These are phyloP conservation scores for Orchesellides sinensis DNA, from an alignment of 2,888 invertebrate genomes.

Conservation along the genomic window DNA sequence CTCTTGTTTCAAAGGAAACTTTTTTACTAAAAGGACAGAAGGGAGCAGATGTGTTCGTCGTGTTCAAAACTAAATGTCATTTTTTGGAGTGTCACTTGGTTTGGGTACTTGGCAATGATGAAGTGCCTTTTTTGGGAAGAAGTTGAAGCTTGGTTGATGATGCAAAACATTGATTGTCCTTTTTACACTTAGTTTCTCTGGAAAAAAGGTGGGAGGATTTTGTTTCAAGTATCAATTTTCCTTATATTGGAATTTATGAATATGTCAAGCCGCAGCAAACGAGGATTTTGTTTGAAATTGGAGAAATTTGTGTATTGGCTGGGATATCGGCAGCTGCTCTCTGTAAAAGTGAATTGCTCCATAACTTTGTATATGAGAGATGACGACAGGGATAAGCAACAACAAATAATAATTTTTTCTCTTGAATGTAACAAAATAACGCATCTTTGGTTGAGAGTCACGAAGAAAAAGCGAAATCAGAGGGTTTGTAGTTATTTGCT, in stretches of 20 bases:
- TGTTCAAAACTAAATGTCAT: not conserved
- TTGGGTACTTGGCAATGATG: not conserved
- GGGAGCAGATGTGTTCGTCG: too few relatives aligned
- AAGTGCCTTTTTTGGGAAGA: too few relatives aligned
- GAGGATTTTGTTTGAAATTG: conserved; percentile 21
- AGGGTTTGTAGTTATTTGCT: too few relatives aligned
- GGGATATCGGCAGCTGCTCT: not conserved
- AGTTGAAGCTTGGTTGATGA: not conserved
- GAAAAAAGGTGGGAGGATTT: not conserved
- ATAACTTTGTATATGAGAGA: too few relatives aligned
- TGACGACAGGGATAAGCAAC: not conserved
- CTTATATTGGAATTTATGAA: conserved; percentile 12
- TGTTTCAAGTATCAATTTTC: conserved; percentile 29
- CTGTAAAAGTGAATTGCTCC: not conserved
- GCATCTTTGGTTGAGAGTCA: too few relatives aligned
- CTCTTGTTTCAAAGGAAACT: not conserved
- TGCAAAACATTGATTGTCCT: conserved; percentile 1
- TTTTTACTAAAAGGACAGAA: not conserved
- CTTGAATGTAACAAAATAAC: conserved; percentile 20
- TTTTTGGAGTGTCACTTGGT: not conserved
- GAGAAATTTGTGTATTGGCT: conserved; percentile 2
- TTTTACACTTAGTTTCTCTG: conserved; percentile 6
- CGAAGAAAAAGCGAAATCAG: too few relatives aligned
- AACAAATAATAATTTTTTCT: conserved; percentile 24
- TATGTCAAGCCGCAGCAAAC: conserved; percentile 46